Percentiles rank a stretch among this genome's conserved stretches.
phyloP scores from a whole-genome alignment of 2,113 vertebrate species.

The Gallinago media region DNA sequence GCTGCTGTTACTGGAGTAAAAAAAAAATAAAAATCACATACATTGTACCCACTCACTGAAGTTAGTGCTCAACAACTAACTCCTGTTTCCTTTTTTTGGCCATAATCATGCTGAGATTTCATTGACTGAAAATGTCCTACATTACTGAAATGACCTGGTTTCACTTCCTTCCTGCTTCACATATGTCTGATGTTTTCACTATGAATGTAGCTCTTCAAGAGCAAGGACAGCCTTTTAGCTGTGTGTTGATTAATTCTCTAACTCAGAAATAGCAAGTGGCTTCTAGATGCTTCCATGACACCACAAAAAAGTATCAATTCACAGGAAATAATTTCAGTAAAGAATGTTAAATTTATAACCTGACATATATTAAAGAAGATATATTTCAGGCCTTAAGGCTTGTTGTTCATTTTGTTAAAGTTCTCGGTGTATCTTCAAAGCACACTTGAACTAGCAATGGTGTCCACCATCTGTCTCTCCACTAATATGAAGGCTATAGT shows the following conservation, averaged over 20 bases:
- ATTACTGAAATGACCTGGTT: neutral
- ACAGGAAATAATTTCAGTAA: neutral
- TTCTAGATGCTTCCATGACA: neutral
- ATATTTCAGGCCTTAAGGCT: neutral
- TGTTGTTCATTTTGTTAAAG: neutral
- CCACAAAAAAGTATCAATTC: neutral
- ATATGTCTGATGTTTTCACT: neutral
- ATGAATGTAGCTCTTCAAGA: neutral
- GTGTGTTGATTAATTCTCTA: neutral
- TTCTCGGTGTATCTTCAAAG: neutral
- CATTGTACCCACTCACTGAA: neutral
- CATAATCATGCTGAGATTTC: neutral
- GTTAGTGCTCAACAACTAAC: neutral
- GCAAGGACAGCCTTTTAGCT: neutral
- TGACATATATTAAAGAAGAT: neutral
- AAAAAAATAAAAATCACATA: neutral
- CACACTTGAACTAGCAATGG: neutral
- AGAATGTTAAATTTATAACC: neutral
- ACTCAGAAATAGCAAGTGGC: neutral
- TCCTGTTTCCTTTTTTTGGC: neutral
- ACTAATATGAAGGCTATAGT: neutral
- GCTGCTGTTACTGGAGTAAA: neutral
- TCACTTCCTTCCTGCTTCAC: neutral
- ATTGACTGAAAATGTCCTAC: neutral
- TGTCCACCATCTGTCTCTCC: neutral